Percentiles rank a stretch among this genome's conserved stretches.
phyloP scores from a whole-genome alignment of 2,888 invertebrate genomes.

The Phortica okadai region DNA sequence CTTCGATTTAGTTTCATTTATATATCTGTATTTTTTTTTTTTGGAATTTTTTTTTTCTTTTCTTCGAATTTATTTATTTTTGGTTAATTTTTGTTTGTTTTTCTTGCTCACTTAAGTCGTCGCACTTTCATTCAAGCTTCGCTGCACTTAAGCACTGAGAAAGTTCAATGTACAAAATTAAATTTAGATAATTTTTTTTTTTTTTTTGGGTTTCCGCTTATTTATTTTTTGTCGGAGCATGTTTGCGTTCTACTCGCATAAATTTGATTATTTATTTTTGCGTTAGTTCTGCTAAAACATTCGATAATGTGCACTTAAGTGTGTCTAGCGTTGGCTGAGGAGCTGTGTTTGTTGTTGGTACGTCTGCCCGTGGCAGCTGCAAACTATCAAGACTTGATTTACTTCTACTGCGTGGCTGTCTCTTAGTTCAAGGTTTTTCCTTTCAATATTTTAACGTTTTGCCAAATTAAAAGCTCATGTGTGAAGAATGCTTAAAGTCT shows the following conservation, averaged over 20 bases:
- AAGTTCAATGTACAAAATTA: background rate
- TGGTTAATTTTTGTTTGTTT: background rate
- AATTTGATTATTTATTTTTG: constrained; percentile 10
- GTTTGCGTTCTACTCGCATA: background rate
- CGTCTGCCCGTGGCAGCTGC: background rate
- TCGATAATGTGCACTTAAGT: background rate
- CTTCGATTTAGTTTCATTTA: constrained; percentile 1
- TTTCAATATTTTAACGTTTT: background rate
- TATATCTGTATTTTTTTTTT: background rate
- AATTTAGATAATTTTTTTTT: background rate
- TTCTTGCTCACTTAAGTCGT: background rate
- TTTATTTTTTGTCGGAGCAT: background rate
- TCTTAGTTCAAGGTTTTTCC: background rate
- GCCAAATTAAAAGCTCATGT: background rate
- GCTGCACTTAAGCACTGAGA: background rate
- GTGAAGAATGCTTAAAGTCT: too few species aligned
- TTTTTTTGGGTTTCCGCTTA: background rate
- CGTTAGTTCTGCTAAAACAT: background rate
- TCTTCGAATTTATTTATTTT: background rate
- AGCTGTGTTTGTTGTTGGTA: background rate
- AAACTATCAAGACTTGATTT: constrained; percentile 13
- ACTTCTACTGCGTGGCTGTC: background rate
- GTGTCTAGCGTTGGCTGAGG: too few species aligned
- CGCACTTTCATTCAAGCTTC: background rate
- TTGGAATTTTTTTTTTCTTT: background rate